A percentile compares a stretch with the other conserved stretches of the same genome.
Conservation (phyloP, 2,797 vertebrate species). For the Pristis pectinata region DNA sequence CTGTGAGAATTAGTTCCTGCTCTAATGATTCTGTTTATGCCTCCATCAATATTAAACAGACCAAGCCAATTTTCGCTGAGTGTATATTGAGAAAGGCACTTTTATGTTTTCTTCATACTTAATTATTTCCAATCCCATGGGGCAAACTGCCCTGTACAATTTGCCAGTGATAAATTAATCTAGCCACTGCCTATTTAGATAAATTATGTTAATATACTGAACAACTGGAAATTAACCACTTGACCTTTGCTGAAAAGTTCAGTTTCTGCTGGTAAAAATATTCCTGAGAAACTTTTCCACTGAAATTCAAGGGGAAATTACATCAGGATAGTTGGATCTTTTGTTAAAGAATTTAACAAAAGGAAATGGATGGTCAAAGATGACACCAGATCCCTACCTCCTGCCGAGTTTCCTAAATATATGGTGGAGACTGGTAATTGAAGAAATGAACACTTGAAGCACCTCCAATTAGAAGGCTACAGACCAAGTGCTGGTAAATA, state of each 20-base stretch:
- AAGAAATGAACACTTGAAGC: too few species aligned
- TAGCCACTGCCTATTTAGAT: neutral
- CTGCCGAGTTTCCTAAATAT: too few species aligned
- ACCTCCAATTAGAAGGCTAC: too few species aligned
- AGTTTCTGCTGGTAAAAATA: neutral
- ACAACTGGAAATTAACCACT: neutral
- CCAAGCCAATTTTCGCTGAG: slow-evolving; percentile 11
- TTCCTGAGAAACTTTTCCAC: neutral
- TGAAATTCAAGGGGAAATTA: neutral
- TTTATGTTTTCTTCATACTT: neutral
- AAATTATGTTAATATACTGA: neutral
- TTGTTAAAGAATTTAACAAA: neutral
- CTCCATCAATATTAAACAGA: neutral
- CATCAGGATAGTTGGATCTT: neutral
- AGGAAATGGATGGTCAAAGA: too few species aligned
- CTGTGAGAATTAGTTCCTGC: neutral
- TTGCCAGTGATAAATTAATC: neutral
- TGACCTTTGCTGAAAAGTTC: neutral
- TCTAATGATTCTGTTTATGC: neutral
- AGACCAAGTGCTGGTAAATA: too few species aligned
- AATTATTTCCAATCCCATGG: slow-evolving; percentile 27
- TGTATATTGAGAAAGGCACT: neutral
- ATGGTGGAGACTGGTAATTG: too few species aligned
- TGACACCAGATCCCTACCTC: too few species aligned
- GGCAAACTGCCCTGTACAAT: neutral